These are phyloP conservation scores for Sciaenops ocellatus DNA, from an alignment of 2,797 vertebrate species.

Conservation along the genomic window DNA sequence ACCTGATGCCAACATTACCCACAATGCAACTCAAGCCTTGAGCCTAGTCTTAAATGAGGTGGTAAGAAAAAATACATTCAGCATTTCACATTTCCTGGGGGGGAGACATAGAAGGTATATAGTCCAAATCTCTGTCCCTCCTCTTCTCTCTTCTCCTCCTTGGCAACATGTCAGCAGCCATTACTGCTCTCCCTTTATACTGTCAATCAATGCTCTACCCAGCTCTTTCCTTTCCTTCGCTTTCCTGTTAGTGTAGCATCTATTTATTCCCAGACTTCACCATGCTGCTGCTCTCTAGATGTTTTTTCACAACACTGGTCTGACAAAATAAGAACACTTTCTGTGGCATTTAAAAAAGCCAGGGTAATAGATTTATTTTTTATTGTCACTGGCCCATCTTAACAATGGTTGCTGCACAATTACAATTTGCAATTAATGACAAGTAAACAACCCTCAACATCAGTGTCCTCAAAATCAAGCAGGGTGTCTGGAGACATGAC, in stretches of 20 bases:
- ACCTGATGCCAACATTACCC: too few species aligned
- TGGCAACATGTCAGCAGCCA: neutral
- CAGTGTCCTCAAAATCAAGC: neutral
- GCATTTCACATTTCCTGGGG: neutral
- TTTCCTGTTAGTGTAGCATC: neutral
- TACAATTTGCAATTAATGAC: neutral
- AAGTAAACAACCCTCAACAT: neutral
- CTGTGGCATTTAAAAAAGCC: constrained; percentile 1
- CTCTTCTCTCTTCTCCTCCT: too few species aligned
- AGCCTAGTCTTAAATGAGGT: neutral
- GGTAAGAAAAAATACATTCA: neutral
- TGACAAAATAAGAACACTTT: neutral
- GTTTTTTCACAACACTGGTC: neutral
- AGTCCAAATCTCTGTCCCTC: neutral
- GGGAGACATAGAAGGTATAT: too few species aligned
- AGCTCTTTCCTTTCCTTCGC: neutral
- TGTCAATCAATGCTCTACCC: constrained; percentile 3
- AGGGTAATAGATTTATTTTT: neutral
- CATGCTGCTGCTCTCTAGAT: neutral
- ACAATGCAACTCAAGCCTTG: neutral
- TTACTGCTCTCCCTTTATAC: neutral
- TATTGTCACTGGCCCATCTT: neutral
- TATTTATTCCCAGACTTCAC: constrained; percentile 1
- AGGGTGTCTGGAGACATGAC: neutral
- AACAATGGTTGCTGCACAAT: constrained; percentile 1